phyloP scores from a whole-genome alignment of 1,140 invertebrate species.

The Pentalonia nigronervosa region DNA sequence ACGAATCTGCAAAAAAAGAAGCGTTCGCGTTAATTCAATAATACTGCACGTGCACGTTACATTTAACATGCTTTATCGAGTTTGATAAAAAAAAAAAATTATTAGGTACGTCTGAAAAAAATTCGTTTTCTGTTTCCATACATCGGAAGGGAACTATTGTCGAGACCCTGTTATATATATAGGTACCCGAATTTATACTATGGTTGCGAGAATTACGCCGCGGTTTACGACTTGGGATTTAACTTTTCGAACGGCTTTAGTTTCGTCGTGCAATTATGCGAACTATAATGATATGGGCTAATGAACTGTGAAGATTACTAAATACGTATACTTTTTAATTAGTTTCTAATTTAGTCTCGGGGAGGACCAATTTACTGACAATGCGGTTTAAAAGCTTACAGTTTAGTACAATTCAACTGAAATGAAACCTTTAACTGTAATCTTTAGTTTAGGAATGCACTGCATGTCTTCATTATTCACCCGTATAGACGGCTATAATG shows the following conservation, averaged over 20 bases:
- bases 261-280: not conserved
- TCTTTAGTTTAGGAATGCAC: not conserved
- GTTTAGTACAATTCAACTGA: not conserved
- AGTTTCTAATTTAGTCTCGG: not conserved
- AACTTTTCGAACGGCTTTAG: not conserved
- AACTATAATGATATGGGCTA: not conserved
- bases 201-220: not conserved
- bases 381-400: not conserved
- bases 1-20: slow-evolving; percentile 69
- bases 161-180: not conserved
- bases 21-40: not conserved
- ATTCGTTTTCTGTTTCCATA: not conserved
- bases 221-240: not conserved
- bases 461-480: not conserved
- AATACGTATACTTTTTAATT: not conserved
- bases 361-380: not conserved
- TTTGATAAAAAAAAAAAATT: not conserved
- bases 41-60: not conserved
- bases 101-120: not conserved
- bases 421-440: not conserved
- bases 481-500: not conserved
- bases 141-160: not conserved
- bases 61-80: not conserved
- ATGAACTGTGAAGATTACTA: not conserved
- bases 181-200: not conserved